Evolutionary conservation across 2,113 vertebrate species (phyloP).

Genomic region (Pteropus alecto): DNA sequence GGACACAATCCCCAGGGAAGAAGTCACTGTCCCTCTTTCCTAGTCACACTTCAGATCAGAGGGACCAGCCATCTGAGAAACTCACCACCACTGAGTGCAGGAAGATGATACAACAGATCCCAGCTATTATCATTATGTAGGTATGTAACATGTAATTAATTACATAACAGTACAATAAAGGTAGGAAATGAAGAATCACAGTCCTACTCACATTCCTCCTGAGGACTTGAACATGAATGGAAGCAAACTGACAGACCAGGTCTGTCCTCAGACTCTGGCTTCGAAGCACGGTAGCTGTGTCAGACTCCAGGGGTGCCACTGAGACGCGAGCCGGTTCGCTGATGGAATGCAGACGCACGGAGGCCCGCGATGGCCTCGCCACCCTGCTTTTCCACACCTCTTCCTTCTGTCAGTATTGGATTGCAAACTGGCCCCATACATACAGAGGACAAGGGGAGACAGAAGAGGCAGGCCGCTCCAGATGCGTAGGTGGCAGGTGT

Average conservation of each 20-base stretch:
- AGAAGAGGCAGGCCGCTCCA: background rate
- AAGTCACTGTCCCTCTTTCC: too few species aligned
- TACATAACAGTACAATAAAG: background rate
- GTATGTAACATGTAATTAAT: background rate
- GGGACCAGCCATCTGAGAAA: background rate
- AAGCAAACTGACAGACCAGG: background rate
- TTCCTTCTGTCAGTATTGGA: too few species aligned
- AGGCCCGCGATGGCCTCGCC: background rate
- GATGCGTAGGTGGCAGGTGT: background rate
- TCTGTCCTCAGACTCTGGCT: background rate
- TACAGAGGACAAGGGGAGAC: background rate
- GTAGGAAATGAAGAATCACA: background rate
- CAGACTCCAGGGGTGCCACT: background rate
- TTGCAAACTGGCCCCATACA: fast-evolving
- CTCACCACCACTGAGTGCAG: fast-evolving
- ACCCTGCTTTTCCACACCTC: fast-evolving
- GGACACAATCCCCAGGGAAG: background rate
- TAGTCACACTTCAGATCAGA: background rate
- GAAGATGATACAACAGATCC: background rate
- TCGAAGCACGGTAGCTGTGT: background rate
- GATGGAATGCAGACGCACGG: fast-evolving
- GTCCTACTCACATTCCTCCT: background rate
- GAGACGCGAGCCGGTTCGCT: background rate
- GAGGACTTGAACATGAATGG: background rate
- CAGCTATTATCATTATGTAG: fast-evolving